phyloP scores from a whole-genome alignment of 2,113 vertebrate genomes.

The Oxyura jamaicensis region DNA sequence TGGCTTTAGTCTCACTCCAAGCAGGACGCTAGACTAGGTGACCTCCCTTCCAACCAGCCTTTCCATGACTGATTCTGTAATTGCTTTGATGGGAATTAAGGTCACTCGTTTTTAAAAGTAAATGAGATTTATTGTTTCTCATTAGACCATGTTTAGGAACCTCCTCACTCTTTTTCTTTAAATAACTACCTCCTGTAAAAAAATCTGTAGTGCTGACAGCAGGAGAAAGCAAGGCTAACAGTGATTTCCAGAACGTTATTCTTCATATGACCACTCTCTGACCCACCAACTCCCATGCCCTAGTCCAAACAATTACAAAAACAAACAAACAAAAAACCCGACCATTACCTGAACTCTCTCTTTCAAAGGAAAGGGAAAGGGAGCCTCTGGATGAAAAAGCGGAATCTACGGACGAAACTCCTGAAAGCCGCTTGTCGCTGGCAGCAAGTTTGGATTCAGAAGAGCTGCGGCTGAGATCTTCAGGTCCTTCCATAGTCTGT shows the following conservation, averaged over 20 bases:
- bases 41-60: background rate
- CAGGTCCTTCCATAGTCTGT: constrained; percentile 85
- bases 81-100: background rate
- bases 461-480: constrained; percentile 84
- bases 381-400: constrained; percentile 98
- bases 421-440: constrained; percentile 90
- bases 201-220: constrained; percentile 11
- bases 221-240: constrained; percentile 6
- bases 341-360: constrained; percentile 87
- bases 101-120: background rate
- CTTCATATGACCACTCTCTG: background rate
- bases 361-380: constrained; percentile 92
- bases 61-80: background rate
- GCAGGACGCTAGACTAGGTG: fast-evolving
- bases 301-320: background rate
- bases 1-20: background rate
- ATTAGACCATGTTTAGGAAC: background rate
- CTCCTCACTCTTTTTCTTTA: background rate
- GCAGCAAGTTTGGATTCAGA: constrained; percentile 84
- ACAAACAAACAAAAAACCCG: constrained; percentile 5
- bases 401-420: constrained; percentile 95
- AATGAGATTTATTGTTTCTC: constrained; percentile 23
- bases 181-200: constrained; percentile 9
- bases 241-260: constrained; percentile 3
- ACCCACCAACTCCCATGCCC: background rate